These are phyloP conservation scores for Drosophila pegasa DNA, from an alignment of 2,888 invertebrate species.

Conservation along the genomic window DNA sequence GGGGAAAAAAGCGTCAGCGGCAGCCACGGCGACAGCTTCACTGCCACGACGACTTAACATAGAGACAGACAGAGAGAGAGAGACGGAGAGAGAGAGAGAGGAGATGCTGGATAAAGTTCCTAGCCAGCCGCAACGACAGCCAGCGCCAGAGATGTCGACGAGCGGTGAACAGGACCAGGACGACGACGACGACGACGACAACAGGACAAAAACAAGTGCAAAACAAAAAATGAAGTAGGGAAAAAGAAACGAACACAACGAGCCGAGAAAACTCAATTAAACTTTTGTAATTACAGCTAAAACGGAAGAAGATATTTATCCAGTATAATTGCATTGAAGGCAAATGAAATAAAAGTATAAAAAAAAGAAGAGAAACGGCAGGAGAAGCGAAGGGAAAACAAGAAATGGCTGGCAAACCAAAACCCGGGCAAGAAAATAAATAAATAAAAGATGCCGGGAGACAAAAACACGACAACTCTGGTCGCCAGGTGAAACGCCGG, in stretches of 20 bases:
- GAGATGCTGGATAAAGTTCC: conserved; percentile 69
- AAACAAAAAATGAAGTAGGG: conserved; percentile 22
- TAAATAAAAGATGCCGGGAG: conserved; percentile 63
- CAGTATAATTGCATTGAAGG: conserved; percentile 84
- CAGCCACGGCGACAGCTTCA: conserved; percentile 47
- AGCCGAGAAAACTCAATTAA: conserved; percentile 84
- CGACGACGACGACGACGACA: conserved; percentile 31
- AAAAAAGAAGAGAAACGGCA: neutral
- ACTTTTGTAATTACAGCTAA: conserved; percentile 85
- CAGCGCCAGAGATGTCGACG: conserved; percentile 31
- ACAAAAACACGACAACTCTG: conserved; percentile 36
- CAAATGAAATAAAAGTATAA: conserved; percentile 75
- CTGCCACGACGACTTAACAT: conserved; percentile 17
- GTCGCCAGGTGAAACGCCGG: conserved; percentile 31
- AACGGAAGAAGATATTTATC: conserved; percentile 85
- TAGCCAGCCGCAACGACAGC: conserved; percentile 58
- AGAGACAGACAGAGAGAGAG: conserved; percentile 17
- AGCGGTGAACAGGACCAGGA: conserved; percentile 23
- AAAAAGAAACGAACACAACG: conserved; percentile 71
- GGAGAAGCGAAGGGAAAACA: conserved; percentile 20
- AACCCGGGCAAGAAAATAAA: conserved; percentile 66
- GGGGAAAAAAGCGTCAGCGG: conserved; percentile 67
- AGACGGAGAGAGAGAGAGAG: conserved; percentile 26
- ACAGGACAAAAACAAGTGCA: conserved; percentile 29
- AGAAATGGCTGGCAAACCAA: conserved; percentile 41